These are phyloP conservation scores for Pelecanoides urinatrix DNA, from an alignment of 2,113 vertebrate species.

Conservation along the genomic window DNA sequence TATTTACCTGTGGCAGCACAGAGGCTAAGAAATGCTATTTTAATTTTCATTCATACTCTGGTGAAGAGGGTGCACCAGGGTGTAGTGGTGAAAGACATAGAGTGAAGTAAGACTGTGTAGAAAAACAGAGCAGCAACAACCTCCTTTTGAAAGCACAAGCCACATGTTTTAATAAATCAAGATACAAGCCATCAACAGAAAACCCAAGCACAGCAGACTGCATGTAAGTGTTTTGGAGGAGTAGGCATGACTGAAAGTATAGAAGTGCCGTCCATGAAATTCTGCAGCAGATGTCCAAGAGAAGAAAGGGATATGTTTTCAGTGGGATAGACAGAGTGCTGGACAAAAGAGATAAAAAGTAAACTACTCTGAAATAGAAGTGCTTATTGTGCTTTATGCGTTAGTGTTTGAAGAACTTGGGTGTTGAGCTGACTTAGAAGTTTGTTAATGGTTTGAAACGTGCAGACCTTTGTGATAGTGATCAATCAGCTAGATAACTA, in stretches of 20 bases:
- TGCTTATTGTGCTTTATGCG: not conserved
- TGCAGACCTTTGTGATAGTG: not conserved
- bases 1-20: not conserved
- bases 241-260: not conserved
- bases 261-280: not conserved
- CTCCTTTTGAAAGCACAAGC: not conserved
- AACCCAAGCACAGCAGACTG: not conserved
- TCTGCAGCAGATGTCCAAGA: not conserved
- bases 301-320: not conserved
- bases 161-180: not conserved
- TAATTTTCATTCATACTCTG: not conserved
- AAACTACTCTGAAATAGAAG: not conserved
- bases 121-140: not conserved
- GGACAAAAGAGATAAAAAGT: not conserved
- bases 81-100: not conserved
- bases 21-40: not conserved
- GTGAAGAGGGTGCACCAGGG: not conserved
- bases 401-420: not conserved
- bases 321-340: not conserved
- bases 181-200: accelerated
- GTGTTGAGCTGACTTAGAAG: not conserved
- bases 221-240: not conserved
- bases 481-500: not conserved
- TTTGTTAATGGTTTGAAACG: not conserved
- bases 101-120: not conserved